Conservation (phyloP, 2,888 invertebrate species). For the Trichogramma dendrolimi region DNA sequence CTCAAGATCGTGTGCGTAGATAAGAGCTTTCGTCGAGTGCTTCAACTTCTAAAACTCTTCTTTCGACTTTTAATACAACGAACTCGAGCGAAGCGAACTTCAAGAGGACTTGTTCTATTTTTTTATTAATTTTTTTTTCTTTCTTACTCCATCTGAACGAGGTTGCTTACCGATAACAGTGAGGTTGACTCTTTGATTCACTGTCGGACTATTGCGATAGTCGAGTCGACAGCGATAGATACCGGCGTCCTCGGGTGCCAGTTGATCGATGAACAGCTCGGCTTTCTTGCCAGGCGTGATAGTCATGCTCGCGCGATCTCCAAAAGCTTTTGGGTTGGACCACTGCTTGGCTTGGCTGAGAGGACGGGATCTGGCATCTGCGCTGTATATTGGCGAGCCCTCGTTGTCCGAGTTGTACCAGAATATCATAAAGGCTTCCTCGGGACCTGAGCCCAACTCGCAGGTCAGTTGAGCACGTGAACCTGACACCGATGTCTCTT, state of each 20-base stretch:
- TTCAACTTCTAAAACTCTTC: too few relatives aligned
- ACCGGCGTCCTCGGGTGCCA: conserved; percentile 52
- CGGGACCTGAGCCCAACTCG: conserved; percentile 68
- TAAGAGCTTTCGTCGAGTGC: too few relatives aligned
- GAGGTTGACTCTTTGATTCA: conserved; percentile 55
- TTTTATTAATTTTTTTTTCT: not conserved
- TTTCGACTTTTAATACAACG: too few relatives aligned
- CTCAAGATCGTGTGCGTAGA: too few relatives aligned
- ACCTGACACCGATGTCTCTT: conserved; percentile 78
- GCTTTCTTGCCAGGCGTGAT: conserved; percentile 53
- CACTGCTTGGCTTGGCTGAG: conserved; percentile 51
- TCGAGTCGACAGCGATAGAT: conserved; percentile 56
- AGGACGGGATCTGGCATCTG: conserved; percentile 52
- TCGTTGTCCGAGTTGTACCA: conserved; percentile 79
- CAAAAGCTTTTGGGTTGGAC: conserved; percentile 52
- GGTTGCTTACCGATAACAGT: conserved; percentile 55
- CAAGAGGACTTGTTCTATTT: not conserved
- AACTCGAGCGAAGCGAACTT: too few relatives aligned
- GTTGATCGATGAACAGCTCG: conserved; percentile 50
- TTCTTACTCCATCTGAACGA: not conserved
- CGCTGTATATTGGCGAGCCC: conserved; percentile 80
- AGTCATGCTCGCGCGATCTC: conserved; percentile 51
- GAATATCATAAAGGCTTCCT: conserved; percentile 85
- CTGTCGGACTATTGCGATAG: conserved; percentile 55
- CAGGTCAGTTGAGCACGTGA: conserved; percentile 79